These are phyloP conservation scores for Odontothrips loti DNA, from an alignment of 2,888 invertebrate genomes.

Conservation along the genomic window DNA sequence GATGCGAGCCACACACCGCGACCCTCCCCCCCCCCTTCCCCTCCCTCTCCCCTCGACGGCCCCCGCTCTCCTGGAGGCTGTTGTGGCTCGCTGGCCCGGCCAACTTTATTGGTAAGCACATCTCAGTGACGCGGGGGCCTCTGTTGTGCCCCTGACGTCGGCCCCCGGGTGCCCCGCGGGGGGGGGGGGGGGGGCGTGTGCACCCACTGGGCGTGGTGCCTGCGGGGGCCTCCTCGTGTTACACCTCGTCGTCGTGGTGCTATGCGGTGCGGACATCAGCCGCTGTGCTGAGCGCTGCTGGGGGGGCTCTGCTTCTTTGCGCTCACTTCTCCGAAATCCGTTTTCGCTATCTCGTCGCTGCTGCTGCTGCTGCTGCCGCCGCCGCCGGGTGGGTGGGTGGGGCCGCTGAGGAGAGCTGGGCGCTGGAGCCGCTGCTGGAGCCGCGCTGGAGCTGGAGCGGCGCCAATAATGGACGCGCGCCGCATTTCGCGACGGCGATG, in stretches of 20 bases:
- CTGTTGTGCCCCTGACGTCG: neutral
- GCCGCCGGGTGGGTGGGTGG: neutral
- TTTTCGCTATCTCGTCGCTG: slow-evolving; percentile 18
- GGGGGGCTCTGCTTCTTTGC: neutral
- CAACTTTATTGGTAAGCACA: neutral
- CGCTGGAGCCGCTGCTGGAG: neutral
- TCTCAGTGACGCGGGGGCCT: no score
- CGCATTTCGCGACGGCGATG: neutral
- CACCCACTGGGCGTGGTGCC: neutral
- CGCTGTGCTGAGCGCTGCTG: neutral
- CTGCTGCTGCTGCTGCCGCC: neutral
- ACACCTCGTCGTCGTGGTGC: neutral
- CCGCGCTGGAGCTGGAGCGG: neutral
- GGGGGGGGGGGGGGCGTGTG: neutral
- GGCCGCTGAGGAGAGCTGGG: slow-evolving; percentile 1
- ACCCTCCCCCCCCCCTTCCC: neutral
- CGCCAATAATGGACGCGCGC: slow-evolving; percentile 8
- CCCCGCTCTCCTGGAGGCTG: no score
- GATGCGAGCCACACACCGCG: no score
- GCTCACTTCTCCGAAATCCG: slow-evolving; percentile 18
- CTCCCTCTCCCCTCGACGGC: neutral
- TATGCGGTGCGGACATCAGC: no score
- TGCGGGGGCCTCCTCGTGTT: neutral
- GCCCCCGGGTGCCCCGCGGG: neutral
- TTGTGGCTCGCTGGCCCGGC: neutral